Conservation (phyloP, 2,113 vertebrate species). For the Pangasianodon gigas region DNA sequence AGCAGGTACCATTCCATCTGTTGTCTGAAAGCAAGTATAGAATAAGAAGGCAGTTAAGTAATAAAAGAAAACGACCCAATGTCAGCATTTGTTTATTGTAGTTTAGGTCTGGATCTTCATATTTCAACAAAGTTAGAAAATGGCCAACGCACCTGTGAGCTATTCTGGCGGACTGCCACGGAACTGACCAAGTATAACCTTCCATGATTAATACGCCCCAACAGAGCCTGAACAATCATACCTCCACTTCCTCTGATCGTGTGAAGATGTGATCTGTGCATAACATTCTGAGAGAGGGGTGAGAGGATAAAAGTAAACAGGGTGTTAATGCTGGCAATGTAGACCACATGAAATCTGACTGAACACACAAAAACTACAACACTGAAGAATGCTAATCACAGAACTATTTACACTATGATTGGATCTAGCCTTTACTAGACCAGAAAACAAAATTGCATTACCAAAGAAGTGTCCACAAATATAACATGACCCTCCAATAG, state of each 20-base stretch:
- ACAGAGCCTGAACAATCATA: constrained; percentile 51
- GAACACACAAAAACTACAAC: not conserved
- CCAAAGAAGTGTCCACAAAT: not conserved
- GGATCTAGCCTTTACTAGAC: not conserved
- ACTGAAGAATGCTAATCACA: not conserved
- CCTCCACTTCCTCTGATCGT: constrained; percentile 55
- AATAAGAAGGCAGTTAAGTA: not conserved
- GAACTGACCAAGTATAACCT: constrained; percentile 66
- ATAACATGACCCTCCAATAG: not conserved
- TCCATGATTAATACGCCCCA: constrained; percentile 58
- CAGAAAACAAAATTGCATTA: not conserved
- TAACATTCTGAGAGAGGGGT: constrained; percentile 4
- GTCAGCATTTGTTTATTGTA: not conserved
- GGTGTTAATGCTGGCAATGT: constrained; percentile 51
- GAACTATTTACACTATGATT: not conserved
- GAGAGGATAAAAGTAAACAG: constrained; percentile 55
- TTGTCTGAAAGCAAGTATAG: constrained; percentile 47
- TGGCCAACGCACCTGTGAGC: constrained; percentile 66
- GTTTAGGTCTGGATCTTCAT: not conserved
- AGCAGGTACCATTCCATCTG: constrained; percentile 24
- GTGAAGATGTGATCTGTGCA: constrained; percentile 66
- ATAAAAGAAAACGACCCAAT: not conserved
- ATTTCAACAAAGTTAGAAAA: not conserved
- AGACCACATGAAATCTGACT: not conserved
- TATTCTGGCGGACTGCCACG: constrained; percentile 66